These are phyloP conservation scores for Allobates femoralis DNA, from an alignment of 2,797 vertebrate genomes.

Conservation along the genomic window DNA sequence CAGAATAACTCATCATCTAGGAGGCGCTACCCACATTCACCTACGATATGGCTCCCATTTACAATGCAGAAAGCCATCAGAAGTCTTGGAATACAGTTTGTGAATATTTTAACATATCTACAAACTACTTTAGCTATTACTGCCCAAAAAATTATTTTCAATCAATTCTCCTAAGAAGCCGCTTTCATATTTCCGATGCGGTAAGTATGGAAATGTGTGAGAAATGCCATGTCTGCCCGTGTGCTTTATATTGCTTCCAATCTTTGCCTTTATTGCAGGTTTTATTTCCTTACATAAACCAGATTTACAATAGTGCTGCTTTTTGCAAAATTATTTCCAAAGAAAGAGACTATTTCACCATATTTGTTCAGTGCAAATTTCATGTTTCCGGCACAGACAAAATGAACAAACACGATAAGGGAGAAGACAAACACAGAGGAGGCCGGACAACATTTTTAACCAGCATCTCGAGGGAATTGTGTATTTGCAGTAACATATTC, in stretches of 20 bases:
- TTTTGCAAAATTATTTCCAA: constrained; percentile 27
- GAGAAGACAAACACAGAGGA: constrained; percentile 32
- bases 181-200: not conserved
- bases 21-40: not conserved
- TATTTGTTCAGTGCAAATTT: constrained; percentile 41
- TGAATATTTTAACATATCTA: not conserved
- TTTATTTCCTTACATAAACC: constrained; percentile 28
- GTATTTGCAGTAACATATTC: constrained; percentile 11
- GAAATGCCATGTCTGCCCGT: constrained; percentile 12
- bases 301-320: constrained; percentile 28
- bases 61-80: not conserved
- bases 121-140: not conserved
- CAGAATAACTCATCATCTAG: not conserved
- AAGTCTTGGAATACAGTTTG: not conserved
- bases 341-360: constrained; percentile 23
- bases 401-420: constrained; percentile 52
- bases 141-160: constrained; percentile 2
- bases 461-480: not conserved
- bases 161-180: not conserved
- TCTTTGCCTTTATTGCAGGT: constrained; percentile 9
- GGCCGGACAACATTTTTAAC: not conserved
- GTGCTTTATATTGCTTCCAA: constrained; percentile 11
- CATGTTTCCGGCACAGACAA: constrained; percentile 32
- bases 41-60: not conserved
- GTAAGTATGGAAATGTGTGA: constrained; percentile 9